A percentile compares a stretch with the other conserved stretches of the same genome.
Evolutionary conservation across 1,140 invertebrate species (phyloP).

Genomic region (Drosophila varians): DNA sequence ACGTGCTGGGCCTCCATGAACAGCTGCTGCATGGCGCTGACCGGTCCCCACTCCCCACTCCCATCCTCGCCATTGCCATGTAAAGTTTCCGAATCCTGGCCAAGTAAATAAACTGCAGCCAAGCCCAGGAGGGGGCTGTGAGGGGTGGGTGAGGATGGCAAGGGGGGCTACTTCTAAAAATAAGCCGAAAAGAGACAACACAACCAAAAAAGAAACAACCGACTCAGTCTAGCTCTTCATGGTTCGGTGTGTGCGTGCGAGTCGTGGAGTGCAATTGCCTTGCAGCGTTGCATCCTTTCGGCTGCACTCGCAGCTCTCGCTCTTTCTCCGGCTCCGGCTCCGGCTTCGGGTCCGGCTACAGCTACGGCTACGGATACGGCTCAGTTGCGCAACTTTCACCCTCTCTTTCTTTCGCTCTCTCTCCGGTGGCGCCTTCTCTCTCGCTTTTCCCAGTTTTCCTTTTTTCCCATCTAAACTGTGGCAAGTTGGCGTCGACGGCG

Average conservation of each 20-base stretch:
- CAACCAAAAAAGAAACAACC: conserved; percentile 73
- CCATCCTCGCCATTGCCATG: conserved; percentile 35
- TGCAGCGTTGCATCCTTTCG: conserved; percentile 67
- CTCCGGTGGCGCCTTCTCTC: conserved; percentile 5
- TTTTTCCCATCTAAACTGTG: conserved; percentile 79
- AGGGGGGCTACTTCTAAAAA: conserved; percentile 70
- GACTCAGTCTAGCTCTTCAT: conserved; percentile 58
- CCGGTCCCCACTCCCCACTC: background rate
- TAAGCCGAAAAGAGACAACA: conserved; percentile 81
- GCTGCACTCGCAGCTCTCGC: conserved; percentile 52
- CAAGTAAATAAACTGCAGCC: conserved; percentile 71
- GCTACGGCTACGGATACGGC: background rate
- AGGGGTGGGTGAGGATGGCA: background rate
- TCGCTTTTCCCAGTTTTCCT: conserved; percentile 41
- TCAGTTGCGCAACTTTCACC: background rate
- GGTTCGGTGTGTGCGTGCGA: conserved; percentile 16
- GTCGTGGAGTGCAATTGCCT: conserved; percentile 71
- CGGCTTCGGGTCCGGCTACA: conserved; percentile 3
- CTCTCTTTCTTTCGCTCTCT: conserved; percentile 10
- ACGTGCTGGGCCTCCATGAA: conserved; percentile 75
- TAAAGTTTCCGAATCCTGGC: conserved; percentile 65
- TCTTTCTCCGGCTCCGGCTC: conserved; percentile 15
- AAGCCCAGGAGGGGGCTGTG: background rate
- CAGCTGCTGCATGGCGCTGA: conserved; percentile 59
- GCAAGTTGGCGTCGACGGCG: conserved; percentile 67